phyloP scores from a whole-genome alignment of 1,140 invertebrate species.

The Nymphalis io region DNA sequence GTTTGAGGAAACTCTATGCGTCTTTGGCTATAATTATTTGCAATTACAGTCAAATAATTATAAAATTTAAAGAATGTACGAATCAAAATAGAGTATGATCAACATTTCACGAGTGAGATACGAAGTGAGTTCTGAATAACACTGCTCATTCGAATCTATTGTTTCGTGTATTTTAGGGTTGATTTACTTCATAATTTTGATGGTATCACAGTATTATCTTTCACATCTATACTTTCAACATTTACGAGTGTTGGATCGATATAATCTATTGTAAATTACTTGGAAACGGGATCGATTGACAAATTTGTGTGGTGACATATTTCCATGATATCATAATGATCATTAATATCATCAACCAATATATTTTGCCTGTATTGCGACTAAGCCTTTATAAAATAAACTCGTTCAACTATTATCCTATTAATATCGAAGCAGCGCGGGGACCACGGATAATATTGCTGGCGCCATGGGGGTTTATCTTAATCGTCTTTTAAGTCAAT shows the following conservation, averaged over 20 bases:
- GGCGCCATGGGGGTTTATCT: constrained; percentile 29
- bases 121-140: no score
- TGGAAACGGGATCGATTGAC: background rate
- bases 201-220: background rate
- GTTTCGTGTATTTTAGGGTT: background rate
- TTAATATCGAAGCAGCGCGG: constrained; percentile 40
- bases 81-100: no score
- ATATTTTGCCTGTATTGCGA: constrained; percentile 9
- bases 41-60: no score
- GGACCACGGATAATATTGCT: constrained; percentile 37
- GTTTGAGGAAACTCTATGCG: no score
- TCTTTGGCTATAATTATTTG: no score
- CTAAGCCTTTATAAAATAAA: constrained; percentile 17
- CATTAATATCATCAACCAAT: background rate
- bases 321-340: background rate
- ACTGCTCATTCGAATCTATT: background rate
- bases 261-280: no score
- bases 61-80: no score
- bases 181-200: background rate
- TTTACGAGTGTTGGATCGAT: background rate
- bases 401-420: constrained; percentile 42
- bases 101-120: no score
- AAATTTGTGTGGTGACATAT: background rate
- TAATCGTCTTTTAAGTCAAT: constrained; percentile 34
- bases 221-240: background rate